Base-by-base conservation (phyloP, 2,888 invertebrate genomes). In the Agapostemon virescens region DNA sequence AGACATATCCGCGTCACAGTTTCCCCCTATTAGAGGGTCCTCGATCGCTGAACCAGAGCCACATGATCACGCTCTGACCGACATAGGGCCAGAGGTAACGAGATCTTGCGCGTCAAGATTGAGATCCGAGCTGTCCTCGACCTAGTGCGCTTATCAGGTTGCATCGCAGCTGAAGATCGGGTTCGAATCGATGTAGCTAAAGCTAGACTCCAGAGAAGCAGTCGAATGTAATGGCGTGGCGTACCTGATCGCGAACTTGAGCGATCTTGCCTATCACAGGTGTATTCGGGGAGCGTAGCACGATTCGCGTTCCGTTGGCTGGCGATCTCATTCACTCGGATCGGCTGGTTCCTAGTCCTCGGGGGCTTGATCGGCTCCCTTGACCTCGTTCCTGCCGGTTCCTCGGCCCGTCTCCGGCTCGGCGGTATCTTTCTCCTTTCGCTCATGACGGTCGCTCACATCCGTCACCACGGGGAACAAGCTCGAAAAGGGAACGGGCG, bases 361-460 rank as follows among this genome's bases (percentile, higher is more conserved):
- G 90, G 85, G 67, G 87, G 85, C 71, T 88, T 85, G 81, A 84
- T 81, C 68, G 87, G 85, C 72, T 88, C 83, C 78, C 68, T 82
- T 49, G 83, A 70, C 82, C 81, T 84, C 76, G 26, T 69, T 38
- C 71, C 61, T 72, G 74, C 63, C 71, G 81, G 69, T 23, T 86
- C 86, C 23, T 87, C 88, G 36, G 61, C 72, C 66, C 83, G 82
- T 64, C 86, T 89, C 69, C 87, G 86, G 55, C 82, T 85, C 20
- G 85, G 66, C 55, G 74, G 74, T 40, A 69, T 52, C 80, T 84
- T 86, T 69, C 84, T 85, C 77, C 77, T 87, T 42, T 90, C 91
- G 82, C 88, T 88, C 91, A 91, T 91, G 68, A 80, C 38, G 70
- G 20, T 45, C 67, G 49, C 33, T 82, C 74, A 80, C 87, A 84